Percentiles rank a stretch among this genome's conserved stretches.
Conservation (phyloP, 2,113 vertebrate species). For the Eulemur macaco region DNA sequence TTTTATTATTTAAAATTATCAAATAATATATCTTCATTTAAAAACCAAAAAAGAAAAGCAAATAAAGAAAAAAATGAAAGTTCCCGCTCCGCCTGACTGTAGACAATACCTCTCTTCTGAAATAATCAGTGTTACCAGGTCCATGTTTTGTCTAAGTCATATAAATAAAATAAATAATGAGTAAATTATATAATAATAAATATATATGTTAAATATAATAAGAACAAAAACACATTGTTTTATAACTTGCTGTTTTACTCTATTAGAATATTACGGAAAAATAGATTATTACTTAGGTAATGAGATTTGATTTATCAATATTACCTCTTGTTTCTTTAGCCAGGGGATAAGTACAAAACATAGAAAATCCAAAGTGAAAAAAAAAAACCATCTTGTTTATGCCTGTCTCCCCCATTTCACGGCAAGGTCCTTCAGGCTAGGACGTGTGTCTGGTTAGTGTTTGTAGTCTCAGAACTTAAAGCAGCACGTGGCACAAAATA, state of each 20-base stretch:
- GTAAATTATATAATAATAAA: neutral
- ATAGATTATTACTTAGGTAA: neutral
- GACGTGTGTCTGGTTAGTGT: neutral
- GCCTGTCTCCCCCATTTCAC: neutral
- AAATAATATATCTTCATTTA: neutral
- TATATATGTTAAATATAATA: neutral
- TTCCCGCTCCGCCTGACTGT: neutral
- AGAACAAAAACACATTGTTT: neutral
- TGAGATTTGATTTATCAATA: constrained; percentile 13
- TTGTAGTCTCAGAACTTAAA: neutral
- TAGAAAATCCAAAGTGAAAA: neutral
- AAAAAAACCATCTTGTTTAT: neutral
- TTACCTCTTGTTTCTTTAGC: neutral
- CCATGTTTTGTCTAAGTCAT: neutral
- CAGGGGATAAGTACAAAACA: neutral
- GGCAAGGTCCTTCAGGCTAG: neutral
- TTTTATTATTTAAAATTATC: constrained; percentile 15
- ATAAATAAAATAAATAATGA: neutral
- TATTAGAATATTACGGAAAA: constrained; percentile 6
- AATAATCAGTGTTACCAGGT: neutral
- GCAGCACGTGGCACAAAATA: neutral
- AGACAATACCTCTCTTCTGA: neutral
- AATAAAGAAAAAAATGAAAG: neutral
- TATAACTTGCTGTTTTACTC: neutral
- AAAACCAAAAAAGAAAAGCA: neutral